Evolutionary conservation across 2,113 vertebrate genomes (phyloP).

Genomic region (Melanostigma gelatinosum): DNA sequence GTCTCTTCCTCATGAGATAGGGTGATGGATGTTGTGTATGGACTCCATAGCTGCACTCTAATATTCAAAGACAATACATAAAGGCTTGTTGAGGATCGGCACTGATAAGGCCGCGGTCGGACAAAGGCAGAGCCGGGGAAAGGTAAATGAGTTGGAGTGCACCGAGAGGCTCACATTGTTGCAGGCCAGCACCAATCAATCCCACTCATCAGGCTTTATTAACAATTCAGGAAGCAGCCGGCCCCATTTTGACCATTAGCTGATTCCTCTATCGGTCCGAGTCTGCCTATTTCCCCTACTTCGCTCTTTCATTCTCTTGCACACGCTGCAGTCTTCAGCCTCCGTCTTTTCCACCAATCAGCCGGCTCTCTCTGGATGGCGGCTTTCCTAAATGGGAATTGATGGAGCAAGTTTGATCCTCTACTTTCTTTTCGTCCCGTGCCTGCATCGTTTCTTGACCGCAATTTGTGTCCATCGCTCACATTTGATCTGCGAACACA

Average conservation of each 20-base stretch:
- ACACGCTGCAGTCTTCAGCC: neutral
- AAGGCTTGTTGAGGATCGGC: conserved; percentile 43
- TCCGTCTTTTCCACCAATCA: conserved; percentile 4
- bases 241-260: conserved; percentile 64
- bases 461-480: neutral
- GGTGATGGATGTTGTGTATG: conserved; percentile 39
- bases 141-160: conserved; percentile 71
- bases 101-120: conserved; percentile 47
- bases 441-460: neutral
- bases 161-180: conserved; percentile 65
- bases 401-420: conserved; percentile 34
- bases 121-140: conserved; percentile 62
- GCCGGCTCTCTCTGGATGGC: conserved; percentile 5
- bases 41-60: conserved; percentile 33
- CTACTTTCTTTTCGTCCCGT: neutral
- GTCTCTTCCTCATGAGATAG: conserved; percentile 30
- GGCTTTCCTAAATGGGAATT: neutral
- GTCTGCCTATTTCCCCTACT: conserved; percentile 17
- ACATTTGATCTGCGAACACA: conserved; percentile 11
- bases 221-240: conserved; percentile 71
- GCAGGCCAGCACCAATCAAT: conserved; percentile 66
- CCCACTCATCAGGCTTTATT: conserved; percentile 73
- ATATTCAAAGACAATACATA: conserved; percentile 60
- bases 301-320: neutral
- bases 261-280: conserved; percentile 21